Base-by-base conservation (phyloP, 2,113 vertebrate genomes). In the Callochromis pleurospilus region DNA sequence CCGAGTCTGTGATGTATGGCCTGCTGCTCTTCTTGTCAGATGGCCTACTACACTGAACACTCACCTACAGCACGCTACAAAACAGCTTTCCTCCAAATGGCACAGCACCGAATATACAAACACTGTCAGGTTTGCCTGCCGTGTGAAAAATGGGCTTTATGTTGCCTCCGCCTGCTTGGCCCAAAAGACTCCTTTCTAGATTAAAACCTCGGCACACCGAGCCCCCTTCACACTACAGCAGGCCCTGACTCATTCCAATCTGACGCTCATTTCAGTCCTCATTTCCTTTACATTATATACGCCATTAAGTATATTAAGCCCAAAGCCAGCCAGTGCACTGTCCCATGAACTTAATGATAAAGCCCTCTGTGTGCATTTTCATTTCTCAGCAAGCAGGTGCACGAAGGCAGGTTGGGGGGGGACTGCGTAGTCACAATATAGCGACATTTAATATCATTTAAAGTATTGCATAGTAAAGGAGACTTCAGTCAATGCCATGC, bases 241-340 rank as follows among this genome's bases (percentile, higher is more conserved):
- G 29, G 45, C 79, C 83, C 77, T n/a, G 82, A 77, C 85, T 89
- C 90, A 70, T 89, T 87, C 51, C 79, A 54, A 79, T 81, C 84
- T 77, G 19, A 68, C 10, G 11, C 79, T 90, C 68, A 86, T 90
- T 89, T 91, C 85, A 85, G 79, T 91, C 88, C 81, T 90, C 88
- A 89, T 93, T 94, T 92, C 88, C 87, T 88, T 88, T 93, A 89
- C 85, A 90, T 91, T 90, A 82, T 68, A 82, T 87, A 89, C 89
- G 42, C 62, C 86, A 93, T 92, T 92, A 90, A 53, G 85, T 90
- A 90, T 85, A 90, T 92, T 86, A 88, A 88, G 90, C 88, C 58
- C 80, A 87, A 54, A 79, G 65, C 6, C 68, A 87, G 90, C 45
- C 65, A 31, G 9, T 21, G 83, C 62, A 2, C 55, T 73, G 81